Evolutionary conservation across 2,888 invertebrate species (phyloP).

Genomic region (Tinea semifulvella): DNA sequence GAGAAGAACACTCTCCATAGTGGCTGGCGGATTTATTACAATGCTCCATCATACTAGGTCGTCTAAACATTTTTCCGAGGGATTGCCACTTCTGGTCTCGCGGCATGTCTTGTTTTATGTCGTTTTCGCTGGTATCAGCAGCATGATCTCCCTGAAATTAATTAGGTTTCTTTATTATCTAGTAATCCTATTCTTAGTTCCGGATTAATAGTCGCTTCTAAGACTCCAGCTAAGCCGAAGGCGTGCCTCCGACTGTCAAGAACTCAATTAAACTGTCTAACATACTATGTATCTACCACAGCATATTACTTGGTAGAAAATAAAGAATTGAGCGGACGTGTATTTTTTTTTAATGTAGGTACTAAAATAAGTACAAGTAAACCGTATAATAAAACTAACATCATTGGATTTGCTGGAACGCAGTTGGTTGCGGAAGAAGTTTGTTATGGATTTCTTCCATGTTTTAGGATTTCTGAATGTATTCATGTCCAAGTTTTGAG

Average conservation of each 20-base stretch:
- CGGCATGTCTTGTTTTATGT: slow-evolving; percentile 43
- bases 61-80: slow-evolving; percentile 54
- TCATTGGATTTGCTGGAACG: slow-evolving; percentile 55
- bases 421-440: slow-evolving; percentile 52
- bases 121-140: slow-evolving; percentile 37
- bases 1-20: slow-evolving; percentile 42
- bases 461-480: slow-evolving; percentile 47
- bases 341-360: too few relatives aligned
- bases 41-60: slow-evolving; percentile 49
- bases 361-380: too few relatives aligned
- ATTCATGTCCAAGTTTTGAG: slow-evolving; percentile 37
- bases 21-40: slow-evolving; percentile 39
- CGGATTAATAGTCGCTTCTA: too few relatives aligned
- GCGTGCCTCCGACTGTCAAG: too few relatives aligned
- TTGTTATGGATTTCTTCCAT: slow-evolving; percentile 56
- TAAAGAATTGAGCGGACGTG: too few relatives aligned
- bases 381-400: too few relatives aligned
- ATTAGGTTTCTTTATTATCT: too few relatives aligned
- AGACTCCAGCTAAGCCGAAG: too few relatives aligned
- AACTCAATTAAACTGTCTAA: too few relatives aligned
- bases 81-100: slow-evolving; percentile 61
- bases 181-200: too few relatives aligned
- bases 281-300: too few relatives aligned
- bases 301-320: too few relatives aligned
- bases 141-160: slow-evolving; percentile 42